Percentiles rank a stretch among this genome's conserved stretches.
phyloP scores from a whole-genome alignment of 2,113 vertebrate species.

The Camelus dromedarius region DNA sequence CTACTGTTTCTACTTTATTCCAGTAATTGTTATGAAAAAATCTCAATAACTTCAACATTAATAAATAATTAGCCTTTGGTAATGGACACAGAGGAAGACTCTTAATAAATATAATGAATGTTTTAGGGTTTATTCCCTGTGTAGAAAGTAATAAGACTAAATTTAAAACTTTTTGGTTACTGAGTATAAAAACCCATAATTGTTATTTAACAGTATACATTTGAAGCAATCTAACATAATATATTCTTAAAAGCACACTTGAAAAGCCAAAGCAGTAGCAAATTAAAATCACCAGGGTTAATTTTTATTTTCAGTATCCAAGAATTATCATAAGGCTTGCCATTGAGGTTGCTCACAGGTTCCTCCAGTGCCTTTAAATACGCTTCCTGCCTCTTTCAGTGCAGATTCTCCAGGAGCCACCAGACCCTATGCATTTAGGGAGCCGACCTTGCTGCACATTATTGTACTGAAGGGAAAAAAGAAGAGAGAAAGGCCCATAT shows the following conservation, averaged over 20 bases:
- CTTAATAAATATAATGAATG: neutral
- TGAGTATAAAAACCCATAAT: neutral
- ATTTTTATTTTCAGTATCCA: neutral
- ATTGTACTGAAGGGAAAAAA: fast-evolving
- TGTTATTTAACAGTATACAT: neutral
- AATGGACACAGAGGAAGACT: neutral
- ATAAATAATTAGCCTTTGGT: neutral
- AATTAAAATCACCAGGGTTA: neutral
- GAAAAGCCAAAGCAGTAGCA: neutral
- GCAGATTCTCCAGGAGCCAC: neutral
- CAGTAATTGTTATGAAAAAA: neutral
- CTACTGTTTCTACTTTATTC: too few relatives aligned
- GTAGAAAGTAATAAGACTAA: neutral
- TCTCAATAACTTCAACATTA: neutral
- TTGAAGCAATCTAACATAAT: neutral
- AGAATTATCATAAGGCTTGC: neutral
- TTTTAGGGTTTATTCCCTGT: neutral
- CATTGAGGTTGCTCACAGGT: neutral
- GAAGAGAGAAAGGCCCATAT: neutral
- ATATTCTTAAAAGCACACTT: neutral
- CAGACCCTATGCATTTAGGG: fast-evolving
- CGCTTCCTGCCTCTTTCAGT: neutral
- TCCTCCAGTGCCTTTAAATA: neutral
- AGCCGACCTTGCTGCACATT: neutral
- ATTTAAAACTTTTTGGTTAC: neutral